Conservation (phyloP, 2,113 vertebrate species). For the Tichodroma muraria region DNA sequence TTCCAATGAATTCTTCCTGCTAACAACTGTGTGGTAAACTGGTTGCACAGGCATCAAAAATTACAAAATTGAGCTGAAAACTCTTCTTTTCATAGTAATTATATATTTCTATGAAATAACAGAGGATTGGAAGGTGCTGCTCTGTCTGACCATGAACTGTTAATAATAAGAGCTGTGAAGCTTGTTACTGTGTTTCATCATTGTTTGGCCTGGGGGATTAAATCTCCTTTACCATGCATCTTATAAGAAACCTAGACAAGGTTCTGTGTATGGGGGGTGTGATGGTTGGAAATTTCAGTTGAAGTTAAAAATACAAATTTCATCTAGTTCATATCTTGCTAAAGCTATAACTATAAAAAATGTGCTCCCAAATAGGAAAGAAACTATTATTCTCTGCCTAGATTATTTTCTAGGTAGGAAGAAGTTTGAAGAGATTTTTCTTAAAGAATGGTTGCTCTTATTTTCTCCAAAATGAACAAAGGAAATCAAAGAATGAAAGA, state of each 20-base stretch:
- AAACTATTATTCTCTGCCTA: not conserved
- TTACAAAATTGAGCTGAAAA: not conserved
- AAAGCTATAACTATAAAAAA: not conserved
- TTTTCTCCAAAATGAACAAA: not conserved
- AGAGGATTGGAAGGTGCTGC: not conserved
- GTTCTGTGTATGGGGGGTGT: fast-evolving
- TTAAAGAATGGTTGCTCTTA: not conserved
- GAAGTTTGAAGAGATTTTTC: not conserved
- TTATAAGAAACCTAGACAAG: not conserved
- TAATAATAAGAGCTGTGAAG: not conserved
- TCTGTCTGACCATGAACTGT: not conserved
- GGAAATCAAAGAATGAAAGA: not conserved
- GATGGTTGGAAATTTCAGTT: not conserved
- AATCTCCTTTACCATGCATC: fast-evolving
- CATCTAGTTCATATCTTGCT: not conserved
- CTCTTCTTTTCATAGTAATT: not conserved
- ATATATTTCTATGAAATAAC: not conserved
- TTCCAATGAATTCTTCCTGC: not conserved
- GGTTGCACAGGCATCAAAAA: not conserved
- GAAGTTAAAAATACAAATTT: not conserved
- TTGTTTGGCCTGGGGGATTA: not conserved
- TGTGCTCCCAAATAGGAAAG: not conserved
- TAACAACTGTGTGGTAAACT: not conserved
- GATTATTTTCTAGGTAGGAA: not conserved
- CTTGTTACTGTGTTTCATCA: not conserved